phyloP scores from a whole-genome alignment of 2,888 invertebrate species.

The Drosophila bunnanda region DNA sequence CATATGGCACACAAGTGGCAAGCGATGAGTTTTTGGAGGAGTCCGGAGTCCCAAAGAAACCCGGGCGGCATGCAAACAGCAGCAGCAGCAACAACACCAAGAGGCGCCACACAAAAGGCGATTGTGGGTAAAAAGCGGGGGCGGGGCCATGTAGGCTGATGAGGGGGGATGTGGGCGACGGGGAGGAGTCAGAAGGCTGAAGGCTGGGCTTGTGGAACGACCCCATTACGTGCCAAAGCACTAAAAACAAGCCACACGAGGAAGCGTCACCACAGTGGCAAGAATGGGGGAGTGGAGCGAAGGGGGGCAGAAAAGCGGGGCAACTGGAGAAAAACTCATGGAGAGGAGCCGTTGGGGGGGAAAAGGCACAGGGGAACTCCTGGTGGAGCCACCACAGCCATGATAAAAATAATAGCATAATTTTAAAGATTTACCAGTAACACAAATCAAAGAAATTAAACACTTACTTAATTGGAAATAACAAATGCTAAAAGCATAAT shows the following conservation, averaged over 20 bases:
- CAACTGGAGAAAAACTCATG: background rate
- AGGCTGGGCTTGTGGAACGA: constrained; percentile 56
- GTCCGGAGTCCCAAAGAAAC: constrained; percentile 38
- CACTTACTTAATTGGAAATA: background rate
- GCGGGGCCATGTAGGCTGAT: background rate
- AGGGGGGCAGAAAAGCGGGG: background rate
- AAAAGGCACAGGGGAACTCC: background rate
- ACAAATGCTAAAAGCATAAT: background rate
- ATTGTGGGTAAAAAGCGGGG: constrained; percentile 13
- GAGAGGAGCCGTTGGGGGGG: background rate
- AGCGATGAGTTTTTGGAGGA: constrained; percentile 46
- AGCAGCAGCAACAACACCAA: constrained; percentile 12
- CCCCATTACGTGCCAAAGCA: constrained; percentile 79
- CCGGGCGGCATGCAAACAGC: constrained; percentile 45
- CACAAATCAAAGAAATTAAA: background rate
- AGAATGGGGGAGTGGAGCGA: background rate
- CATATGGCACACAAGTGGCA: constrained; percentile 64
- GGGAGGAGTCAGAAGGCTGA: constrained; percentile 18
- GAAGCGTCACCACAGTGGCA: constrained; percentile 60
- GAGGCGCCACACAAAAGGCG: constrained; percentile 56
- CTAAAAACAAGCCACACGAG: constrained; percentile 72
- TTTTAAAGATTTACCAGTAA: background rate
- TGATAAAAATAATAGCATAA: background rate
- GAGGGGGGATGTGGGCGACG: constrained; percentile 1
- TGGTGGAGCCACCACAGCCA: background rate